Conservation (phyloP, 2,797 vertebrate genomes). For the Salmo trutta region DNA sequence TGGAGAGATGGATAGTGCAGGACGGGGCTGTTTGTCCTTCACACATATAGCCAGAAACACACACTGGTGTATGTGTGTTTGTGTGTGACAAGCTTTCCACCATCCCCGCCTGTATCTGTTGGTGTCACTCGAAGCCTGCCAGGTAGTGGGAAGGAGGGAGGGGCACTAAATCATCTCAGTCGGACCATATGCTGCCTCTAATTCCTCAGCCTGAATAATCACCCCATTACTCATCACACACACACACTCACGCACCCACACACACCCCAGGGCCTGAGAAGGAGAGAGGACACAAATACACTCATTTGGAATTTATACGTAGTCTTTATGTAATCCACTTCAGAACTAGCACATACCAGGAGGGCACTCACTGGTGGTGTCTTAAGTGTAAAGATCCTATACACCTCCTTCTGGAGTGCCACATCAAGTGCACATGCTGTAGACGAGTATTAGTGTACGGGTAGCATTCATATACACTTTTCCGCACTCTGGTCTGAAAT, state of each 20-base stretch:
- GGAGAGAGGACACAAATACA: not conserved
- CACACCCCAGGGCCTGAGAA: not conserved
- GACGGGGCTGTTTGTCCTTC: constrained; percentile 64
- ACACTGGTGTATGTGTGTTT: not conserved
- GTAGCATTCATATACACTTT: not conserved
- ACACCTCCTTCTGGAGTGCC: not conserved
- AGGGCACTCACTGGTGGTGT: not conserved
- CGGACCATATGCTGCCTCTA: constrained; percentile 72
- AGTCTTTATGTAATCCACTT: not conserved
- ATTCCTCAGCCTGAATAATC: constrained; percentile 72
- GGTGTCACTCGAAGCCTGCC: constrained; percentile 38
- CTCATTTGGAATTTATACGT: not conserved
- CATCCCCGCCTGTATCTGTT: not conserved
- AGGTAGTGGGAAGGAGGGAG: constrained; percentile 48
- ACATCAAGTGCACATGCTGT: not conserved
- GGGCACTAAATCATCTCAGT: constrained; percentile 59
- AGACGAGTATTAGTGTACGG: not conserved
- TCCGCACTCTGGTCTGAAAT: not conserved
- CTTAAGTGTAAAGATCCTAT: not conserved
- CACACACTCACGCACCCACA: not conserved
- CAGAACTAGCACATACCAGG: not conserved
- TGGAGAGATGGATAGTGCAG: constrained; percentile 6
- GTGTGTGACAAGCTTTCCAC: not conserved
- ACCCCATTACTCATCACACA: constrained; percentile 66
- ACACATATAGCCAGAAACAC: constrained; percentile 18